Conservation (phyloP, 2,113 vertebrate genomes). For the Pogonocichla stellata region DNA sequence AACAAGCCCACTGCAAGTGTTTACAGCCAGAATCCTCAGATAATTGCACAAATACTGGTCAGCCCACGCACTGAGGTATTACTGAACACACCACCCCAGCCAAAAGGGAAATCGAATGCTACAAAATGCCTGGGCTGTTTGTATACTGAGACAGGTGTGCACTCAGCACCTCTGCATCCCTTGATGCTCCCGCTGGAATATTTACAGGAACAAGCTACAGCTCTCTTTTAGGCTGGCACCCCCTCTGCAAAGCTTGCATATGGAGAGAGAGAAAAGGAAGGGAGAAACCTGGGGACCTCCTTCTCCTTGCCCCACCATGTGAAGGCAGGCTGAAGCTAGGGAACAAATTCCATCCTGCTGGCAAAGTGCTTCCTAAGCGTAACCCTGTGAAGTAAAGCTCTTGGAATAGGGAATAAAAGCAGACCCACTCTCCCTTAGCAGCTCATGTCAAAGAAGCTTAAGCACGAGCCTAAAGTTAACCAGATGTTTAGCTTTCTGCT, state of each 20-base stretch:
- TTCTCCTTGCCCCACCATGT: fast-evolving
- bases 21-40: not conserved
- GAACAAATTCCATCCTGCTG: not conserved
- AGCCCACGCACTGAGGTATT: not conserved
- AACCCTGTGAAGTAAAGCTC: not conserved
- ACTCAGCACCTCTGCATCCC: not conserved
- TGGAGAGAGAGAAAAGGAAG: not conserved
- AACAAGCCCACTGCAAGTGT: not conserved
- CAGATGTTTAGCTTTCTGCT: constrained; percentile 42
- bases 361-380: not conserved
- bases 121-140: not conserved
- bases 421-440: not conserved
- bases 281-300: not conserved
- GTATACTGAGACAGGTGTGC: not conserved
- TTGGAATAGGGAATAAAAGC: not conserved
- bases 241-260: not conserved
- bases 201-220: not conserved
- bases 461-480: constrained; percentile 10
- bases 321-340: not conserved
- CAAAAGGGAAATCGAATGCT: not conserved
- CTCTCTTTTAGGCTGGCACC: not conserved
- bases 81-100: not conserved
- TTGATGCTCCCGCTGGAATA: not conserved
- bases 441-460: constrained; percentile 4
- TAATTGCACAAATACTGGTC: not conserved